phyloP scores from a whole-genome alignment of 2,888 invertebrate species.

The Euzophera pinguis region DNA sequence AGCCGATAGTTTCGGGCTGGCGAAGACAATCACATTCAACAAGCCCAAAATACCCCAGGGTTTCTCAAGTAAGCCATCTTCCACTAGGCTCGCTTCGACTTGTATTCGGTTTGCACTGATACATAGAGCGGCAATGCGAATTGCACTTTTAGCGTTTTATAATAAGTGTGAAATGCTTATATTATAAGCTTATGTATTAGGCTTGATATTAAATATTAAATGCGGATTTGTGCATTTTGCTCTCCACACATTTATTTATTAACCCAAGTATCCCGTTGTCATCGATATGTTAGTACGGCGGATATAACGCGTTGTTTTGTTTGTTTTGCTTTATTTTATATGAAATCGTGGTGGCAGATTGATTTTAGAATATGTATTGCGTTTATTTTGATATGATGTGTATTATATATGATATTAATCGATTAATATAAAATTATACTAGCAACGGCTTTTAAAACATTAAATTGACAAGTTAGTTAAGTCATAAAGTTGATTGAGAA shows the following conservation, averaged over 20 bases:
- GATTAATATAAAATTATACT: no score
- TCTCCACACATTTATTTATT: not conserved
- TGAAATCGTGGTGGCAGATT: no score
- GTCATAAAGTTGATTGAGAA: not conserved
- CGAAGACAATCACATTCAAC: constrained; percentile 56
- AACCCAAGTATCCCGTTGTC: no score
- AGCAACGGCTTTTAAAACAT: not conserved
- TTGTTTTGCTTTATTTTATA: no score
- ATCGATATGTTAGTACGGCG: no score
- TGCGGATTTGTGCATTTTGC: not conserved
- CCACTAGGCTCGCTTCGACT: constrained; percentile 16
- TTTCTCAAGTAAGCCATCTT: constrained; percentile 55
- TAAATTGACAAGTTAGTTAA: no score
- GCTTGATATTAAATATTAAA: not conserved
- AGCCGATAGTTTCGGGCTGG: constrained; percentile 69
- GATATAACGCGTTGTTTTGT: no score
- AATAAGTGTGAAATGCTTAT: constrained; percentile 10
- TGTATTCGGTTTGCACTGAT: constrained; percentile 35
- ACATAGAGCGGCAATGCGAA: constrained; percentile 22
- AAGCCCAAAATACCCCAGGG: constrained; percentile 52
- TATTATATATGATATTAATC: no score
- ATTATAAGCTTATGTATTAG: not conserved
- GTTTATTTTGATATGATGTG: no score
- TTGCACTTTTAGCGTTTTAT: constrained; percentile 19
- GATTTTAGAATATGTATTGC: no score